Percentiles rank a stretch among this genome's conserved stretches.
Conservation (phyloP, 2,113 vertebrate species). For the Pampusana beccarii region DNA sequence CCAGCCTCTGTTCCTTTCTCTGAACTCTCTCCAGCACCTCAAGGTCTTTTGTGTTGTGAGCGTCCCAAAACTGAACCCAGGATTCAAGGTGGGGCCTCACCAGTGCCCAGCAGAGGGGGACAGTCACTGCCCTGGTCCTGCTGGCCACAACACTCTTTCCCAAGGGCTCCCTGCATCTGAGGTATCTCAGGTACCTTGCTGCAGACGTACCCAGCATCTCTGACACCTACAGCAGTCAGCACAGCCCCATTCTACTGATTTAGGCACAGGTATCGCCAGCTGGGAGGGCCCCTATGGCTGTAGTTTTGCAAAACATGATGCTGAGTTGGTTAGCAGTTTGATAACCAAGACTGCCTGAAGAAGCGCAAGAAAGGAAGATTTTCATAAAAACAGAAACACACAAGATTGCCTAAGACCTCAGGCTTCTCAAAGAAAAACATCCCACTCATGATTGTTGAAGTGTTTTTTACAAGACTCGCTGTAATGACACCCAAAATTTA, state of each 20-base stretch:
- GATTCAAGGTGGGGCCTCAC: too few relatives aligned
- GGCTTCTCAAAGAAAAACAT: background rate
- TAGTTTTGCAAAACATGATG: background rate
- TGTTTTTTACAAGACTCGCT: constrained; percentile 40
- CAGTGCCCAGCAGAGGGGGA: too few relatives aligned
- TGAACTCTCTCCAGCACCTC: too few relatives aligned
- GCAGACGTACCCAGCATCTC: background rate
- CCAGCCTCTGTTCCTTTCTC: too few relatives aligned
- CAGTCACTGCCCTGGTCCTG: too few relatives aligned
- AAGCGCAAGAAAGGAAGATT: background rate
- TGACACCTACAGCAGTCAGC: background rate
- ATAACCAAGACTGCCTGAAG: background rate
- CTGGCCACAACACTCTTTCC: background rate
- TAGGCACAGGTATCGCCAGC: background rate
- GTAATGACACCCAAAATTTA: constrained; percentile 60
- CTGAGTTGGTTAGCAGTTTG: background rate
- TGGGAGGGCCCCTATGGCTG: background rate
- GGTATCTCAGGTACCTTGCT: background rate
- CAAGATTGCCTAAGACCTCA: background rate
- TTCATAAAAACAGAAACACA: background rate
- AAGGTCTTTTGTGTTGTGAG: too few relatives aligned
- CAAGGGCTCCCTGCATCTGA: background rate
- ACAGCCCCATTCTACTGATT: background rate
- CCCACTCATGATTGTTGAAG: constrained; percentile 18
- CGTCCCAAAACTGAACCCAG: too few relatives aligned